Base-by-base conservation (phyloP, 2,797 vertebrate species). In the Typhlichthys subterraneus region DNA sequence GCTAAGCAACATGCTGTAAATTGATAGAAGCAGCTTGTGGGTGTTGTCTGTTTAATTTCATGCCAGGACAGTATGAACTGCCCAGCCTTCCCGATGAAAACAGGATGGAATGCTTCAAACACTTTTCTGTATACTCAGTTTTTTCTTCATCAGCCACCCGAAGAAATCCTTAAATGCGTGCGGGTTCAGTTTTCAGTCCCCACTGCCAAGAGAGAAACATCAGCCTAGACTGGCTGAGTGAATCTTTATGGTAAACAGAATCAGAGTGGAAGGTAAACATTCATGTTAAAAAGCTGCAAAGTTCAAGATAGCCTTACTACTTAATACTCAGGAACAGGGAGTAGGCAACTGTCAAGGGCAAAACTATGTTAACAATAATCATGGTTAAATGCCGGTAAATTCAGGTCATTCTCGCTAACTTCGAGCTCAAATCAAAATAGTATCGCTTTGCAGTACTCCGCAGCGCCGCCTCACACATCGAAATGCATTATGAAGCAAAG, bases 61-160 rank as follows among this genome's bases (percentile, higher is more conserved):
- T 50, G 65, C 65, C 74, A 74, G 63, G 14, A 51, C 54, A 64
- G 12, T 57, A 55, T 69, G 59, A 76, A 66, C 53, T 50, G n/a
- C 63, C 45, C 57, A 67, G 19, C 31, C 47, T 53, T 59, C 57
- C 61, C 9, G 69, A 46, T 70, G 38, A 57, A 55, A 63, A 63
- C n/a, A 4, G 62, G 51, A 56, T 12, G 54, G 57, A 31, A 42
- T 47, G 55, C 15, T 42, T 15, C 45, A 59, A 75, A 64, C 17
- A 57, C 38, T 57, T 54, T 53, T 59, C 31, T 51, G 17, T 54
- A 65, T 47, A 12, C 29, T 53, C 59, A 23, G 23, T 61, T 72
- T 72, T 63, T 61, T 75, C 59, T 52, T 33, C 64, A 69, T 69
- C 51, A 65, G 68, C 10, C 61, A 65, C 56, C 48, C 73, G 73